A percentile compares a stretch with the other conserved stretches of the same genome.
Conservation (phyloP, 2,797 vertebrate genomes). For the Lagodon rhomboides region DNA sequence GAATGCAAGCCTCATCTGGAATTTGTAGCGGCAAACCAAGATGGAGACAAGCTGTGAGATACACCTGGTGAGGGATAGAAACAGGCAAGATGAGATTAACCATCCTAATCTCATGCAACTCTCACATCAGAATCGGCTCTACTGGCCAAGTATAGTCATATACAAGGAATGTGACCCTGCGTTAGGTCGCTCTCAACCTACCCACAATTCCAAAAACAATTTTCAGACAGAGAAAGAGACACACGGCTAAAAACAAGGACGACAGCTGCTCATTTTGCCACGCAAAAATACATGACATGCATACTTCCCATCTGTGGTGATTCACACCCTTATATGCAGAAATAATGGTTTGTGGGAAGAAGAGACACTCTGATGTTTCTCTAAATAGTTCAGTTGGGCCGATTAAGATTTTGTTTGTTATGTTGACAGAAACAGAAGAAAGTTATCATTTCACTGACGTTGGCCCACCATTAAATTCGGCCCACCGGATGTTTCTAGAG, state of each 20-base stretch:
- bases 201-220: neutral
- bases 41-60: constrained; percentile 50
- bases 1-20: constrained; percentile 67
- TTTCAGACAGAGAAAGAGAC: neutral
- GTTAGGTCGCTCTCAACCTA: neutral
- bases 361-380: no score
- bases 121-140: neutral
- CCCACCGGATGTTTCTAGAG: no score
- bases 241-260: neutral
- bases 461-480: no score
- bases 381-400: no score
- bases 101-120: neutral
- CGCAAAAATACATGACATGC: constrained; percentile 11
- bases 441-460: neutral
- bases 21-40: constrained; percentile 35
- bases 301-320: neutral
- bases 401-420: no score
- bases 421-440: neutral
- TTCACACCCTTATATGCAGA: neutral
- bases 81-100: neutral
- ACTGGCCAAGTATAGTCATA: neutral
- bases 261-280: constrained; percentile 33
- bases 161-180: no score
- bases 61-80: constrained; percentile 48
- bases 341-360: neutral